These are phyloP conservation scores for Acanthosepion pharaonis DNA, from an alignment of 2,888 invertebrate genomes.

Conservation along the genomic window DNA sequence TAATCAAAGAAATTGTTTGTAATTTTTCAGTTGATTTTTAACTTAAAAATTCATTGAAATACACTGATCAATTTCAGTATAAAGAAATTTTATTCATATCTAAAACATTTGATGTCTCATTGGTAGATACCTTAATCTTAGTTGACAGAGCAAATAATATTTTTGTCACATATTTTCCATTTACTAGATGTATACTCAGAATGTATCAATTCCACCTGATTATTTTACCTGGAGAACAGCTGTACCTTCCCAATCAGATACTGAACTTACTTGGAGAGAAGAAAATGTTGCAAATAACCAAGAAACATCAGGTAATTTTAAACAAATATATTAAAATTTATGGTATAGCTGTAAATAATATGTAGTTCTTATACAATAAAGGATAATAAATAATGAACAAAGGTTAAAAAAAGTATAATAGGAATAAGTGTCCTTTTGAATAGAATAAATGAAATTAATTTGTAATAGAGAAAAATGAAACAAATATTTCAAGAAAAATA, in stretches of 20 bases:
- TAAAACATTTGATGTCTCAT: background rate
- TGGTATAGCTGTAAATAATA: background rate
- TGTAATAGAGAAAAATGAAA: no score
- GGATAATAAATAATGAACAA: no score
- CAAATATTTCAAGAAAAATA: no score
- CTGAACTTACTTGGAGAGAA: background rate
- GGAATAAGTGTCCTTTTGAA: no score
- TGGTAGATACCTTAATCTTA: background rate
- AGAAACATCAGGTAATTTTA: background rate
- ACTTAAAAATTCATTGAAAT: background rate
- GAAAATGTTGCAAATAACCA: background rate
- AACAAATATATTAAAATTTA: background rate
- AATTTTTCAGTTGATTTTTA: no score
- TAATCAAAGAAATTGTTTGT: no score
- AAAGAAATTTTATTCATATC: background rate
- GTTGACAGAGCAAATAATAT: background rate
- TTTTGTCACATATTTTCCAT: background rate
- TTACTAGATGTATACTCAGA: background rate
- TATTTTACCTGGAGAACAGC: slow-evolving; percentile 1
- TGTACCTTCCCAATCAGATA: background rate
- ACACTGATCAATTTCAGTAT: background rate
- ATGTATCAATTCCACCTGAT: slow-evolving; percentile 13
- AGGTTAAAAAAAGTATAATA: no score
- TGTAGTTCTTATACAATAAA: no score
- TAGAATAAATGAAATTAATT: no score